Evolutionary conservation across 2,113 vertebrate species (phyloP).

Genomic region (Promerops cafer): DNA sequence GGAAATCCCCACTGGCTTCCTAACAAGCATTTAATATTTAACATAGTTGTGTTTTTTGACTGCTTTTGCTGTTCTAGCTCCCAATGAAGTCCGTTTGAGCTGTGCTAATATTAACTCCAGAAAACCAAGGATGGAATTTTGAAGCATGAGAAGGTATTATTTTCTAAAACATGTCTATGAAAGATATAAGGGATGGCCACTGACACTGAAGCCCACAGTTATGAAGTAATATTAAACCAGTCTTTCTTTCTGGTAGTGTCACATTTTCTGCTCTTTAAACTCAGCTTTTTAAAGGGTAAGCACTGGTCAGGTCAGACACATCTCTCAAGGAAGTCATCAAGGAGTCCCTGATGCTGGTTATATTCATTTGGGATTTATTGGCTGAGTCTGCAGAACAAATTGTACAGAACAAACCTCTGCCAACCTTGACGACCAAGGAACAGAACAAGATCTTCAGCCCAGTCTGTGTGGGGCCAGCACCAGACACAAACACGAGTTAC

Average conservation of each 20-base stretch:
- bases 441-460: not conserved
- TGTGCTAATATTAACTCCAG: not conserved
- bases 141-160: not conserved
- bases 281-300: not conserved
- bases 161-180: not conserved
- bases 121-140: not conserved
- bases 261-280: not conserved
- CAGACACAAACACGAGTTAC: not conserved
- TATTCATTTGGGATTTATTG: rapidly evolving
- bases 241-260: not conserved
- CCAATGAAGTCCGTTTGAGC: not conserved
- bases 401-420: not conserved
- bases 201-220: not conserved
- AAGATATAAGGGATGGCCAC: not conserved
- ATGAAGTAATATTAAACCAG: not conserved
- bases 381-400: not conserved
- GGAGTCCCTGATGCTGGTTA: not conserved
- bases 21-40: not conserved
- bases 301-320: rapidly evolving
- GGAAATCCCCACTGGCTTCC: not conserved
- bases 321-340: not conserved
- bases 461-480: not conserved
- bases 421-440: not conserved
- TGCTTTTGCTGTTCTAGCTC: not conserved
- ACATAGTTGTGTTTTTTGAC: not conserved